These are phyloP conservation scores for Neoitamus cyanurus DNA, from an alignment of 2,888 invertebrate species.

Conservation along the genomic window DNA sequence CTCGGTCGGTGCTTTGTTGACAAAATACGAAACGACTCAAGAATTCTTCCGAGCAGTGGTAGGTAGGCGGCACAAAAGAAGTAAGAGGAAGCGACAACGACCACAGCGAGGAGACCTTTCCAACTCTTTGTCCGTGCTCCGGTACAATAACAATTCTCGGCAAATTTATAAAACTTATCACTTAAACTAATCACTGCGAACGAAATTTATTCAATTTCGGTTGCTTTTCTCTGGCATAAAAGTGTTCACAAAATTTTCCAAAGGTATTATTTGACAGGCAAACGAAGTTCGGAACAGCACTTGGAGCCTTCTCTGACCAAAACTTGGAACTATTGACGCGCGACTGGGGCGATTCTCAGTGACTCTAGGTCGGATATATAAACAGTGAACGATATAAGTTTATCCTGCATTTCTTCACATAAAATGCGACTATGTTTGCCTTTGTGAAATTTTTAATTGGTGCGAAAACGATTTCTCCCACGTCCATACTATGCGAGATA, in stretches of 20 bases:
- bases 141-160: not conserved
- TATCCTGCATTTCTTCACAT: slow-evolving; percentile 52
- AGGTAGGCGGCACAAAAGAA: not conserved
- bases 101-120: not conserved
- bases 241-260: not conserved
- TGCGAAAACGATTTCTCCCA: slow-evolving; percentile 29
- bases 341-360: not conserved
- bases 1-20: not conserved
- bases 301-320: not conserved
- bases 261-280: not conserved
- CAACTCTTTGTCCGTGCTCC: not conserved
- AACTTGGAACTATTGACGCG: not conserved
- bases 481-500: slow-evolving; percentile 70
- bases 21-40: not conserved
- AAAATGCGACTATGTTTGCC: slow-evolving; percentile 50
- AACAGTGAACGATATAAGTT: slow-evolving; percentile 51
- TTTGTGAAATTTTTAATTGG: slow-evolving; percentile 49
- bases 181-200: not conserved
- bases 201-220: not conserved
- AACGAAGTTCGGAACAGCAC: not conserved
- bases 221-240: not conserved
- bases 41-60: not conserved
- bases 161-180: not conserved
- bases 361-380: slow-evolving; percentile 47
- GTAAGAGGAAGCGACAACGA: not conserved